Conservation (phyloP, 2,888 invertebrate species). For the Folsomia manolachei region DNA sequence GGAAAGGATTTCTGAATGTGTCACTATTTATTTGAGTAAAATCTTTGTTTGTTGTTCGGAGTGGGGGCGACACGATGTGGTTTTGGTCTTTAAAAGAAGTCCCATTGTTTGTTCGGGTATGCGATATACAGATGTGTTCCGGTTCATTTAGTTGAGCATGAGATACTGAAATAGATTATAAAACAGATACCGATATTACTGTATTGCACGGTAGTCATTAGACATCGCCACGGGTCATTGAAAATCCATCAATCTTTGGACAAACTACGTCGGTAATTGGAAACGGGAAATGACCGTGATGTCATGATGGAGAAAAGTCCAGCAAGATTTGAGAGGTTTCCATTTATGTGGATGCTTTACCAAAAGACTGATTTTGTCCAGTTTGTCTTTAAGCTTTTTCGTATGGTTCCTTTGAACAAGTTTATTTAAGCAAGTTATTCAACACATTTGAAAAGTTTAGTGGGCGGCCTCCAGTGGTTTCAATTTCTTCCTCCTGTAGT, state of each 20-base stretch:
- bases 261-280: neutral
- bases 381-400: no score
- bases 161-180: neutral
- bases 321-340: no score
- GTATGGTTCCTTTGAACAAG: no score
- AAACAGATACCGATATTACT: neutral
- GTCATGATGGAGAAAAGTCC: neutral
- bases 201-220: neutral
- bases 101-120: no score
- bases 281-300: neutral
- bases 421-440: no score
- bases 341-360: no score
- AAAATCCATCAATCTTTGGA: neutral
- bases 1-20: conserved; percentile 8
- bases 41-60: neutral
- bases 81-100: neutral
- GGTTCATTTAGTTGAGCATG: no score
- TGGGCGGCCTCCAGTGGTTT: no score
- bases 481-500: no score
- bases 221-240: neutral
- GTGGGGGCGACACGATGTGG: neutral
- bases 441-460: no score
- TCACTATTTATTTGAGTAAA: conserved; percentile 5
- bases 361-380: no score
- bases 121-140: no score